Conservation (phyloP, 2,888 invertebrate species). For the Melanophora roralis region DNA sequence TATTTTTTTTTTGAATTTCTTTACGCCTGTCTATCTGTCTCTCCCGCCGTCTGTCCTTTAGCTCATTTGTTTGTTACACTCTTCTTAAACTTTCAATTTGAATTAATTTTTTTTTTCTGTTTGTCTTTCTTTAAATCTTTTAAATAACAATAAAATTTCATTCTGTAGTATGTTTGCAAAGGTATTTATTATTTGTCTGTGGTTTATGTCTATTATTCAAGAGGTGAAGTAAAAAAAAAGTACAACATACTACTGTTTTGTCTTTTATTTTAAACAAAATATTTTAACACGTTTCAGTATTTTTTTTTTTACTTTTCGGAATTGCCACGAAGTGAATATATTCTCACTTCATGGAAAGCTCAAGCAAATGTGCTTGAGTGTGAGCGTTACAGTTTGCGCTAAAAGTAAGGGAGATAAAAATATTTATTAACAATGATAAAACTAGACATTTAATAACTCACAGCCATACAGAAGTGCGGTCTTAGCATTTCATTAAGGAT, state of each 20-base stretch:
- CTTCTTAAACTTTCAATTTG: constrained; percentile 51
- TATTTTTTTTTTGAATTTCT: constrained; percentile 39
- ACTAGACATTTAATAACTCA: no score
- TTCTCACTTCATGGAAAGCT: constrained; percentile 21
- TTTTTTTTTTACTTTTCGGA: background rate
- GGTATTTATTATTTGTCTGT: constrained; percentile 60
- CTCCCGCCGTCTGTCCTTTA: background rate
- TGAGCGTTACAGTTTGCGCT: background rate
- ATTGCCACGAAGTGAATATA: constrained; percentile 38
- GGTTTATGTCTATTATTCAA: constrained; percentile 45
- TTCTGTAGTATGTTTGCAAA: constrained; percentile 54
- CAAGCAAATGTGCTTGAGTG: background rate
- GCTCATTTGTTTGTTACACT: constrained; percentile 23
- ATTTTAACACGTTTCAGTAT: constrained; percentile 54
- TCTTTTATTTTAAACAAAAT: constrained; percentile 48
- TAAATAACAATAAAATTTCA: constrained; percentile 59
- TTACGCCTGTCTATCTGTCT: background rate
- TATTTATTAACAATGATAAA: no score
- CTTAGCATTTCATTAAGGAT: no score
- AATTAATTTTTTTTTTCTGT: background rate
- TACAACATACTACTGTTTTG: constrained; percentile 40
- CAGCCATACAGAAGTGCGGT: no score
- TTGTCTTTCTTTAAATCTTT: constrained; percentile 46
- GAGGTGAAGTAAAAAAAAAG: constrained; percentile 8
- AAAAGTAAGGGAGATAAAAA: background rate